A percentile compares a stretch with the other conserved stretches of the same genome.
phyloP scores from a whole-genome alignment of 2,797 vertebrate genomes.

The Hyperoplus immaculatus region DNA sequence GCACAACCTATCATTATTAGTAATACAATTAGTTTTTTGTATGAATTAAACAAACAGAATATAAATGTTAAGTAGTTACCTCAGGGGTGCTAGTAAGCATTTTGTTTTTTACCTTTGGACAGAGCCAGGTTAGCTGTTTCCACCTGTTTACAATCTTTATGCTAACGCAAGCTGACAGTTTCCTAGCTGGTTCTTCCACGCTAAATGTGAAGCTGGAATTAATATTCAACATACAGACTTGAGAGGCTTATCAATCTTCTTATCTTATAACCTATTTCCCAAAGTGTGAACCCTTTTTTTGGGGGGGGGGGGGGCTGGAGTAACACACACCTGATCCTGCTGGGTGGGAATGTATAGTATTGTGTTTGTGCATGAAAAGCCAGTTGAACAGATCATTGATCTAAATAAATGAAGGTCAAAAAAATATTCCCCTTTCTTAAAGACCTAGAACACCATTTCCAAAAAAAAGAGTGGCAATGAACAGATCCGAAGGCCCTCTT shows the following conservation, averaged over 20 bases:
- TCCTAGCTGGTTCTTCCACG: not conserved
- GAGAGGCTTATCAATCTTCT: not conserved
- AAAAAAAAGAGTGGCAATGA: conserved; percentile 17
- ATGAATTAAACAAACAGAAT: not conserved
- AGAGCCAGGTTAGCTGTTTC: not conserved
- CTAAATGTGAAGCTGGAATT: not conserved
- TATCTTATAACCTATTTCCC: not conserved
- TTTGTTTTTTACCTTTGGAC: not conserved
- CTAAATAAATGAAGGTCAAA: not conserved
- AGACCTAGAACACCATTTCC: conserved; percentile 13
- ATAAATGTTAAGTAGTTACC: not conserved
- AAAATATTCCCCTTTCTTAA: not conserved
- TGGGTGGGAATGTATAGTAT: conserved; percentile 5
- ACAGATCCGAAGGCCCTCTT: not conserved
- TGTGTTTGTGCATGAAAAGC: conserved; percentile 5
- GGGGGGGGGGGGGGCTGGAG: no score
- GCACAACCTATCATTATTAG: no score
- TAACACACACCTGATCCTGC: not conserved
- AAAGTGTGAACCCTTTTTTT: not conserved
- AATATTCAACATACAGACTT: not conserved
- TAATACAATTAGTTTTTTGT: not conserved
- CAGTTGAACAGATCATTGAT: not conserved
- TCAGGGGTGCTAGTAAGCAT: not conserved
- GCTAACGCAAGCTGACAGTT: not conserved
- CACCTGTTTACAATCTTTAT: not conserved